A percentile compares a stretch with the other conserved stretches of the same genome.
Evolutionary conservation across 64 coral and sea anemone species (phyloP).

Genomic region (Dendrophyllia cribrosa): DNA sequence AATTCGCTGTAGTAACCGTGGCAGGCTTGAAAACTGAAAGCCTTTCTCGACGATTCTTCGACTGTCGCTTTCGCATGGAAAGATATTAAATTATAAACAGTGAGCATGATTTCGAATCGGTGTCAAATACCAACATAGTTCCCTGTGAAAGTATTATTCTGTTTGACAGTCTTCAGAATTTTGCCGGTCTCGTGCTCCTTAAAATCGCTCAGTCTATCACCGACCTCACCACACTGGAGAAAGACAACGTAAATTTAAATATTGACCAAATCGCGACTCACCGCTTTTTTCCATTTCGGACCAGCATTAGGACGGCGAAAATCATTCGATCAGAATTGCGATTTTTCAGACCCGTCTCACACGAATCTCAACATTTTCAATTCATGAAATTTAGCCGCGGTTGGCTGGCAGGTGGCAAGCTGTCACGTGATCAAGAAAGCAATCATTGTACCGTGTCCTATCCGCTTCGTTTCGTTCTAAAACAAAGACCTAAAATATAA

Average conservation of each 20-base stretch:
- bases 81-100: neutral
- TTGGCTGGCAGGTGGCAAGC: constrained; percentile 11
- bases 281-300: constrained; percentile 58
- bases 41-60: neutral
- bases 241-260: neutral
- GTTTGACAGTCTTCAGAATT: constrained; percentile 26
- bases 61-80: constrained; percentile 2
- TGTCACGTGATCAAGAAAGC: constrained; percentile 46
- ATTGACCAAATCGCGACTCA: constrained; percentile 6
- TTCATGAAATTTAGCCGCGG: constrained; percentile 35
- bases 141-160: constrained; percentile 14
- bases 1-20: neutral
- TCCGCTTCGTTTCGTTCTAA: constrained; percentile 1
- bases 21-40: neutral
- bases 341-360: constrained; percentile 44
- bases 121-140: constrained; percentile 55
- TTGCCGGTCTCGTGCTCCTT: neutral
- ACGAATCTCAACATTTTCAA: constrained; percentile 49
- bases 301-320: constrained; percentile 42
- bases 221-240: neutral
- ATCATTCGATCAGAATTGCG: constrained; percentile 28
- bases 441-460: constrained; percentile 37
- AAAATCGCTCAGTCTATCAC: neutral
- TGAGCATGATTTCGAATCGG: constrained; percentile 37
- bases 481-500: constrained; percentile 26